Evolutionary conservation across 2,888 invertebrate species (phyloP), one percentile per base, ranked within the genome.

Genomic region (Drosophila recens): DNA sequence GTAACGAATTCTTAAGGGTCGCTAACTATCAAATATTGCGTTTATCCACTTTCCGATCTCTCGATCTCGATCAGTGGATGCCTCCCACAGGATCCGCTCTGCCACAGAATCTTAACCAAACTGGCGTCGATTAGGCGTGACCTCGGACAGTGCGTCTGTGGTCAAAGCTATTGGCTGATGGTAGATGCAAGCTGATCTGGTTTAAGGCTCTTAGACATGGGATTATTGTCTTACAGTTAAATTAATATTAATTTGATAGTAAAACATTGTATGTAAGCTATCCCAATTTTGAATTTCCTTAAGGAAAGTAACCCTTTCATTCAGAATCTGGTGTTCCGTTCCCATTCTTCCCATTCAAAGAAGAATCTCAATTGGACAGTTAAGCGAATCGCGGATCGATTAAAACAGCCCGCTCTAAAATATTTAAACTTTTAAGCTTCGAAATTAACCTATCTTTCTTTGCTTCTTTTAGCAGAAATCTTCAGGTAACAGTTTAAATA

Each of bases 151-250:
- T 59, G 58, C 1, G 33, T 59, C 17, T 59, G 58, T n/a, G 40
- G 49, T 10, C 13, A 33, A 20, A 51, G 59, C n/a, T 11, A 33
- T 33, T 59, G 49, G 49, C 42, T 15, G 20, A 13, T 59, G n/a
- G 38, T 27, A 15, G 17, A 13, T n/a, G n/a, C 3, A 33, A 33
- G 15, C 11, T 38, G 8, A 36, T 27, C 11, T n/a, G 2, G 1
- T 17, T 1, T 0, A 10, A 27, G 11, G 13, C 1, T 27, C 3
- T 6, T 15, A 15, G 23, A 36, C 1, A 52, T 23, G n/a, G 10
- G 23, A 5, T 23, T n/a, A 13, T 36, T n/a, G 15, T 15, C 1
- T 27, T 4, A 23, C 3, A 40, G 0, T 10, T 42, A 11, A 38
- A 23, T 23, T 8, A 5, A 23, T n/a, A n/a, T 17, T 4, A 5